Base-by-base conservation (phyloP, 2,113 vertebrate genomes). In the Cyprinodon tularosa region DNA sequence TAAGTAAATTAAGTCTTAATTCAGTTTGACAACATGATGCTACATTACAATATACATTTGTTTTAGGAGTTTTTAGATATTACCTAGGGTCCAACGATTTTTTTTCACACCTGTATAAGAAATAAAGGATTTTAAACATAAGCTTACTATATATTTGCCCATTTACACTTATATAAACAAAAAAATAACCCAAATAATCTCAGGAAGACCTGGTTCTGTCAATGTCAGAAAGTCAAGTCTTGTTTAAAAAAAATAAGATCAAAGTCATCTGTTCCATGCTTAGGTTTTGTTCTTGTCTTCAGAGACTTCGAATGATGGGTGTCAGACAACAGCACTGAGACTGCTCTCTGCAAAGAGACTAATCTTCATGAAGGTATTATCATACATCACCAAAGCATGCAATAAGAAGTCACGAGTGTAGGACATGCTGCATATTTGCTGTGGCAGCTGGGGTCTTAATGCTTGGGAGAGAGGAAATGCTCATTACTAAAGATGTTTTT, bases 401-500 rank as follows among this genome's bases (percentile, higher is more conserved):
- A 82, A 78, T 65, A 89, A 82, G 77, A 84, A 89, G 88, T 62
- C 81, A 60, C 37, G 17, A 76, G 77, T 86, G 77, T 61, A 57
- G 84, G 85, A 85, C 13, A 62, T 1, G 45, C 71, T 11, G 38
- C 62, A 42, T 22, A 67, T 82, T 78, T 45, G 2, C 86, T 66
- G 62, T 85, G 90, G 92, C 91, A 91, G 90, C 90, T 85, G 76
- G 84, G 82, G 77, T 88, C 88, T 90, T 90, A 82, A 80, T 87
- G 76, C 85, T 86, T 59, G 72, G 84, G 68, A 86, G 88, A 83
- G 80, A 90, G 84, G 85, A 88, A 80, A 83, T 85, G 84, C 88
- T 93, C 92, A 91, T 92, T 92, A 92, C 86, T 85, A 84, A 76
- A 29, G 80, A 91, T 84, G 84, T 84, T 89, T 85, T 84, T 82